Percentiles rank a stretch among this genome's conserved stretches.
phyloP scores from a whole-genome alignment of 2,888 invertebrate species.

The Plebejus anna region DNA sequence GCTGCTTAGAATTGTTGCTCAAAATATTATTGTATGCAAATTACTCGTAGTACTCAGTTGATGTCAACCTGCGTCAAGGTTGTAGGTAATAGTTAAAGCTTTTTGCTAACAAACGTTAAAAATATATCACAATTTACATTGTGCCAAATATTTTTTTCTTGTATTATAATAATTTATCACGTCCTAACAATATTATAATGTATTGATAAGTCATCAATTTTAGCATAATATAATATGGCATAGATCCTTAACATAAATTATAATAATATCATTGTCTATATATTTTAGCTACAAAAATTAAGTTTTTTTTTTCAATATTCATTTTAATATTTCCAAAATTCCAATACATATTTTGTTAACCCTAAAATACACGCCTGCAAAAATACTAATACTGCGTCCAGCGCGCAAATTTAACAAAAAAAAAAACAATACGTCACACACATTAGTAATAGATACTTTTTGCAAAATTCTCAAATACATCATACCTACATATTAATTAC shows the following conservation, averaged over 20 bases:
- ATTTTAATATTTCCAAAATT: too few species aligned
- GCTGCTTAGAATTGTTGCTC: neutral
- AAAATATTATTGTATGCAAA: neutral
- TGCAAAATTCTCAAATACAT: conserved; percentile 38
- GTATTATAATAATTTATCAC: neutral
- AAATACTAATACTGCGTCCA: neutral
- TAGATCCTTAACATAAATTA: too few species aligned
- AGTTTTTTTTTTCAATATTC: too few species aligned
- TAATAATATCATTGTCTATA: too few species aligned
- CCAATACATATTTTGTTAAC: neutral
- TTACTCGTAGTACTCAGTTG: neutral
- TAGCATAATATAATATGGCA: neutral
- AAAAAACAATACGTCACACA: neutral
- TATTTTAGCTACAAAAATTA: too few species aligned
- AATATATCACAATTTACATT: neutral
- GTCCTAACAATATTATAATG: neutral
- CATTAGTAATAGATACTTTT: neutral
- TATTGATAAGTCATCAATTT: neutral
- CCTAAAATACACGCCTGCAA: neutral
- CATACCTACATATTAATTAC: conserved; percentile 62
- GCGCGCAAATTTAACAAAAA: neutral
- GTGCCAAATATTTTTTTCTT: neutral
- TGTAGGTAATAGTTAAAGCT: neutral
- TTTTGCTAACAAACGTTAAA: neutral
- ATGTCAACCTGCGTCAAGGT: neutral